phyloP scores from a whole-genome alignment of 1,140 invertebrate genomes.

The Phymastichus coffea region DNA sequence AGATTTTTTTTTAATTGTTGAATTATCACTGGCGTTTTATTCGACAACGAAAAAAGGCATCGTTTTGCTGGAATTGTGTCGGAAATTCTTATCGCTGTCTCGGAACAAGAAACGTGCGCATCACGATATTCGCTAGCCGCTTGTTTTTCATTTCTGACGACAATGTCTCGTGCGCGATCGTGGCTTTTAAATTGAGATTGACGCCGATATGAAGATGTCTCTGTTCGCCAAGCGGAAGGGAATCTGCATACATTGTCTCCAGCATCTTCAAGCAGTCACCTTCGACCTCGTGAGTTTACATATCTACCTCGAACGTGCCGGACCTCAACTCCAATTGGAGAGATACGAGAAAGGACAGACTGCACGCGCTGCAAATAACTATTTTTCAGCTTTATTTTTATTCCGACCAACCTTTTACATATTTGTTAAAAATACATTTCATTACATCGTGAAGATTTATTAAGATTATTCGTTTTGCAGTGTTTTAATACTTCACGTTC shows the following conservation, averaged over 20 bases:
- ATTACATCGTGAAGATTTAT: no score
- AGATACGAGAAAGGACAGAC: not conserved
- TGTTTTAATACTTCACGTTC: no score
- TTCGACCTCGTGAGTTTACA: constrained; percentile 33
- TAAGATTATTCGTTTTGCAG: no score
- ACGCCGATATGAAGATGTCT: constrained; percentile 38
- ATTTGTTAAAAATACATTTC: no score
- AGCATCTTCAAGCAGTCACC: constrained; percentile 37
- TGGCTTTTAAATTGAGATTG: constrained; percentile 42
- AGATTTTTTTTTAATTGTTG: not conserved
- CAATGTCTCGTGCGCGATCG: constrained; percentile 11
- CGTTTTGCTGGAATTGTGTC: not conserved
- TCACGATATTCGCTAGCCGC: constrained; percentile 14
- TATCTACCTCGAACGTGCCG: not conserved
- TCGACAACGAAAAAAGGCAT: not conserved
- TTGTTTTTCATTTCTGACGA: constrained; percentile 12
- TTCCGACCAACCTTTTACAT: no score
- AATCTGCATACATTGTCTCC: constrained; percentile 40
- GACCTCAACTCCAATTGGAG: not conserved
- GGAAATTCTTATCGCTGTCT: constrained; percentile 1
- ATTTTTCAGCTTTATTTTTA: not conserved
- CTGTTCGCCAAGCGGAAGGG: constrained; percentile 28
- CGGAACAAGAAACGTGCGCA: constrained; percentile 10
- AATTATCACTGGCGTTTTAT: not conserved
- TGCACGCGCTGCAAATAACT: not conserved